phyloP scores from a whole-genome alignment of 2,797 vertebrate species.

The Ficedula albicollis region DNA sequence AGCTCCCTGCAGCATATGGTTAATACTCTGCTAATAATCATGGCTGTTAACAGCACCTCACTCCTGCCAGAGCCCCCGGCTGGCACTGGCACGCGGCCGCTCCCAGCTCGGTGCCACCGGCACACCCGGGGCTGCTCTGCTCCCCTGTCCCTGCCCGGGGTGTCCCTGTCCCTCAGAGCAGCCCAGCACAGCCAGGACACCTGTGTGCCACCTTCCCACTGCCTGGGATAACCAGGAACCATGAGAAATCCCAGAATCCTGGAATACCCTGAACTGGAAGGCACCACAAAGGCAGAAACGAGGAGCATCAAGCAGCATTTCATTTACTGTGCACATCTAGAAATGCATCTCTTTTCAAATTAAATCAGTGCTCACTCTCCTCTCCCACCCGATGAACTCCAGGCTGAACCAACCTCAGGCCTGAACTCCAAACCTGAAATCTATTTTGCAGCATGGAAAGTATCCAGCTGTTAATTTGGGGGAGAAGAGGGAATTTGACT shows the following conservation, averaged over 20 bases:
- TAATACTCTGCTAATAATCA: slow-evolving; percentile 68
- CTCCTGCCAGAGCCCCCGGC: slow-evolving; percentile 42
- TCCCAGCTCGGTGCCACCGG: neutral
- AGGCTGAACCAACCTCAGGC: too few relatives aligned
- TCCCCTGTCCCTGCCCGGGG: too few relatives aligned
- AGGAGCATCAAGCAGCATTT: too few relatives aligned
- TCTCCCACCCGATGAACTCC: too few relatives aligned
- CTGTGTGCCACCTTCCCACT: neutral
- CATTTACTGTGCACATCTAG: too few relatives aligned
- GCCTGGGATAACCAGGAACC: neutral
- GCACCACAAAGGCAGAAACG: accelerated
- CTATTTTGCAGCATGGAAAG: too few relatives aligned
- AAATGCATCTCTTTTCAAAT: too few relatives aligned
- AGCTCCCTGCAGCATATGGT: slow-evolving; percentile 48
- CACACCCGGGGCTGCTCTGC: neutral
- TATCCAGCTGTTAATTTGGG: too few relatives aligned
- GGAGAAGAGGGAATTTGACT: neutral
- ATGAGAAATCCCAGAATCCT: accelerated
- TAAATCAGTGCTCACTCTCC: too few relatives aligned
- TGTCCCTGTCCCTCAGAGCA: neutral
- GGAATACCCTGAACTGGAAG: neutral
- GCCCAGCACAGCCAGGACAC: neutral
- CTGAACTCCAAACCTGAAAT: too few relatives aligned
- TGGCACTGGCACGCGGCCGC: slow-evolving; percentile 20
- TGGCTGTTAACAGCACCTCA: slow-evolving; percentile 47